phyloP scores from a whole-genome alignment of 2,888 invertebrate genomes.

The Hirtodrosophila trivittata region DNA sequence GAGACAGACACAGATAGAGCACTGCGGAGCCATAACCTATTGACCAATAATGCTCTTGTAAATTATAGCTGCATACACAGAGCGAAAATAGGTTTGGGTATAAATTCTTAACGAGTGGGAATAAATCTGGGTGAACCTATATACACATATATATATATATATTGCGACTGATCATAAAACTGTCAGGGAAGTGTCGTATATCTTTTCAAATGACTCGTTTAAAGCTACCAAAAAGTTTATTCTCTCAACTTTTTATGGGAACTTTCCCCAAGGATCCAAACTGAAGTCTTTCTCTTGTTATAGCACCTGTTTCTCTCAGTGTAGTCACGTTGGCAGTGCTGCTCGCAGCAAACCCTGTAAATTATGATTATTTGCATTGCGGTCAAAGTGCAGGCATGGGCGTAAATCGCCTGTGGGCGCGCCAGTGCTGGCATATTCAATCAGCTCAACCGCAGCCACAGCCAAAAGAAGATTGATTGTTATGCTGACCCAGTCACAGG shows the following conservation, averaged over 20 bases:
- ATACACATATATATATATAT: too few relatives aligned
- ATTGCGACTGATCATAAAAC: too few relatives aligned
- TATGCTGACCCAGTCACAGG: slow-evolving; percentile 44
- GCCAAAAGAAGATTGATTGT: slow-evolving; percentile 36
- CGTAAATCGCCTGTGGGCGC: slow-evolving; percentile 32
- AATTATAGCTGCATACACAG: slow-evolving; percentile 43
- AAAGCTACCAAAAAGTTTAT: too few relatives aligned
- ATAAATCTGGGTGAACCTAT: too few relatives aligned
- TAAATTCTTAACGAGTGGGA: neutral
- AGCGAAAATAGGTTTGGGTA: slow-evolving; percentile 13
- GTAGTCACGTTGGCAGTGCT: slow-evolving; percentile 46
- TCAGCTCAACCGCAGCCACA: slow-evolving; percentile 16
- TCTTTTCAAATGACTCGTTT: too few relatives aligned
- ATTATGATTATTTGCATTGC: slow-evolving; percentile 64
- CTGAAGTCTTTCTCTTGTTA: neutral
- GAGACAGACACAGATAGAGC: slow-evolving; percentile 2
- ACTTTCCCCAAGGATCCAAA: too few relatives aligned
- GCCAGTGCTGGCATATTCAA: slow-evolving; percentile 34
- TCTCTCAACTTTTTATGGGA: neutral
- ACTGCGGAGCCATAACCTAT: slow-evolving; percentile 49
- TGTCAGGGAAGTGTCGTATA: too few relatives aligned
- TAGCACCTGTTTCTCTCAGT: slow-evolving; percentile 30
- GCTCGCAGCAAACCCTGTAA: slow-evolving; percentile 46
- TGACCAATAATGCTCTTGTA: slow-evolving; percentile 50
- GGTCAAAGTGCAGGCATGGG: slow-evolving; percentile 61